Conservation (phyloP, 2,888 invertebrate genomes). For the Galerucella calmariensis region DNA sequence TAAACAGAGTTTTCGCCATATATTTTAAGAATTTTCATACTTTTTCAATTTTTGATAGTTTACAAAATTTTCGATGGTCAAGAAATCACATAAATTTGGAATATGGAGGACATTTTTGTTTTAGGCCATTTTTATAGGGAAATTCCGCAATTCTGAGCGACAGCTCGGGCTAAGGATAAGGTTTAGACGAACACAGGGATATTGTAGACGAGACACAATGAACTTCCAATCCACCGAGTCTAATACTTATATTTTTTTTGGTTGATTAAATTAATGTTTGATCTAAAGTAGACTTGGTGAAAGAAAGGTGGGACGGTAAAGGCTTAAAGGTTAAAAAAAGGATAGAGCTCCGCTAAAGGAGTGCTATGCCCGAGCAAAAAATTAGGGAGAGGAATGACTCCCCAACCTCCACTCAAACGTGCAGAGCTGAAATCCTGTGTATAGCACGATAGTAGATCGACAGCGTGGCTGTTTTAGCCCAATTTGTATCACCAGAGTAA, state of each 20-base stretch:
- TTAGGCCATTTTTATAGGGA: constrained; percentile 15
- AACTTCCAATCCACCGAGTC: constrained; percentile 66
- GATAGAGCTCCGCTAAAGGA: constrained; percentile 59
- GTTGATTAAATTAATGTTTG: background rate
- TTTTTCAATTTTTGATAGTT: background rate
- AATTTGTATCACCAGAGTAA: constrained; percentile 23
- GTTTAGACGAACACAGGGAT: constrained; percentile 88
- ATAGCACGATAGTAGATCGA: constrained; percentile 52
- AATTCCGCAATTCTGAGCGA: constrained; percentile 55
- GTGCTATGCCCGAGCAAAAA: constrained; percentile 64
- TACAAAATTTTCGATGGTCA: background rate
- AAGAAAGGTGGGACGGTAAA: constrained; percentile 29
- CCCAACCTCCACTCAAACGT: constrained; percentile 59
- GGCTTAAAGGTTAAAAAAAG: constrained; percentile 36
- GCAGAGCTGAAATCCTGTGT: constrained; percentile 59
- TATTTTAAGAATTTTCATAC: background rate
- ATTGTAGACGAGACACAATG: constrained; percentile 82
- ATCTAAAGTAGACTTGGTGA: constrained; percentile 4
- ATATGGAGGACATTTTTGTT: constrained; percentile 19
- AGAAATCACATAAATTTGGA: constrained; percentile 27
- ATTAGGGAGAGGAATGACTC: constrained; percentile 52
- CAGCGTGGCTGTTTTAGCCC: constrained; percentile 51
- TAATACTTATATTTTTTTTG: constrained; percentile 5
- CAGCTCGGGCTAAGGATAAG: constrained; percentile 68
- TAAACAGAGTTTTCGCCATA: background rate